phyloP scores from a whole-genome alignment of 2,888 invertebrate species.

The Urechis unicinctus region DNA sequence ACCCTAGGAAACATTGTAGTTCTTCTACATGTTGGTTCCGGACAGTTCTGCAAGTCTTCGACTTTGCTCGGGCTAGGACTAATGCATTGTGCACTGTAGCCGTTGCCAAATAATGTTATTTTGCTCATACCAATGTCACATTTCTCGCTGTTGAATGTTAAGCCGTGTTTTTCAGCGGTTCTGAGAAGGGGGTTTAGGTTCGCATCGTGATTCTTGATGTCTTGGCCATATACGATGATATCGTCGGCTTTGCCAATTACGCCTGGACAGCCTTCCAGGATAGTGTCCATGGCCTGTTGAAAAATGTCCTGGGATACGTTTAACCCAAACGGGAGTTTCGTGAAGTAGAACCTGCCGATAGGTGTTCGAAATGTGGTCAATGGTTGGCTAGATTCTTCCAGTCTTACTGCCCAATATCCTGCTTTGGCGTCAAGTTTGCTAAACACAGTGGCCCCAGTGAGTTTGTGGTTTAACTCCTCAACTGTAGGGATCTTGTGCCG shows the following conservation, averaged over 20 bases:
- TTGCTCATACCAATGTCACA: neutral
- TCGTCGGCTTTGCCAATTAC: slow-evolving; percentile 6
- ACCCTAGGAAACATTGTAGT: no score
- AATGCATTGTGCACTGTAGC: no score
- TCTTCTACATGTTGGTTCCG: no score
- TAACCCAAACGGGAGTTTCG: slow-evolving; percentile 20
- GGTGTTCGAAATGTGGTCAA: slow-evolving; percentile 17
- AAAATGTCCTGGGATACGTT: slow-evolving; percentile 16
- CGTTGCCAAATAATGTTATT: slow-evolving; percentile 3
- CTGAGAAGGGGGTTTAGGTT: neutral
- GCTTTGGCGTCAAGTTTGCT: no score
- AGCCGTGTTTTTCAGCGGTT: neutral
- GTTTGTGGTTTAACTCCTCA: slow-evolving; percentile 17
- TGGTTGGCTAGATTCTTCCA: slow-evolving; percentile 13
- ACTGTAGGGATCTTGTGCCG: slow-evolving; percentile 16
- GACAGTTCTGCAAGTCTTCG: no score
- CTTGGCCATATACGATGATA: neutral
- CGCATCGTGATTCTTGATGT: slow-evolving; percentile 4
- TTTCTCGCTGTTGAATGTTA: no score
- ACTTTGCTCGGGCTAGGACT: no score
- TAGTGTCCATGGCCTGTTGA: slow-evolving; percentile 12
- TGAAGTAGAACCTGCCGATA: slow-evolving; percentile 14
- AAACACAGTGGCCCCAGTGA: slow-evolving; percentile 10
- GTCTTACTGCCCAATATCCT: slow-evolving; percentile 19
- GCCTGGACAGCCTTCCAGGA: slow-evolving; percentile 9